Conservation (phyloP, 1,140 invertebrate species). For the Globodera rostochiensis region DNA sequence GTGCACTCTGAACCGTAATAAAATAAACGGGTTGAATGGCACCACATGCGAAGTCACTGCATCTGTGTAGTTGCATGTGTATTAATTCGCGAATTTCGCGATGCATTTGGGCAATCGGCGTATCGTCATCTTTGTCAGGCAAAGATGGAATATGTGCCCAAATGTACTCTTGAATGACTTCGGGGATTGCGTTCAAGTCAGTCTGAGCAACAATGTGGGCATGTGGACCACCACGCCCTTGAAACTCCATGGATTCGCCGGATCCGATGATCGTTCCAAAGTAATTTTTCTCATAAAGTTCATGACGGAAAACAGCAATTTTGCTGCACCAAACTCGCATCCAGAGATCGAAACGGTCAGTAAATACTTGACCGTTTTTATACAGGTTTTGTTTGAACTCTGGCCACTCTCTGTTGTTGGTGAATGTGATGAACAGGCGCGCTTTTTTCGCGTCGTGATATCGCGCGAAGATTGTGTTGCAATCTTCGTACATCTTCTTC, state of each 20-base stretch:
- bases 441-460: too few relatives aligned
- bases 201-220: background rate
- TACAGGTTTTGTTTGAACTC: too few relatives aligned
- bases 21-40: background rate
- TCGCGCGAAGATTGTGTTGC: too few relatives aligned
- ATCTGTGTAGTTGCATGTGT: conserved; percentile 2
- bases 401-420: too few relatives aligned
- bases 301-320: background rate
- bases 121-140: background rate
- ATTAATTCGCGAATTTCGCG: conserved; percentile 7
- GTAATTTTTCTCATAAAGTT: background rate
- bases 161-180: background rate
- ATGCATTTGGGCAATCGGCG: background rate
- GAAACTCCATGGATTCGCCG: conserved; percentile 13
- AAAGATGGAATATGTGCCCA: conserved; percentile 7
- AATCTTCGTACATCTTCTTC: too few relatives aligned
- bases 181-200: background rate
- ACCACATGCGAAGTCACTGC: conserved; percentile 9
- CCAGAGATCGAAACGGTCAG: background rate
- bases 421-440: too few relatives aligned
- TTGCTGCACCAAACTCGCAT: background rate
- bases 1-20: too few relatives aligned
- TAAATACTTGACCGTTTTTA: conserved; percentile 1
- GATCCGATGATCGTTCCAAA: conserved; percentile 8
- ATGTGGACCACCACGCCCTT: background rate